phyloP scores from a whole-genome alignment of 2,113 vertebrate genomes.

The Setophaga kirtlandii region DNA sequence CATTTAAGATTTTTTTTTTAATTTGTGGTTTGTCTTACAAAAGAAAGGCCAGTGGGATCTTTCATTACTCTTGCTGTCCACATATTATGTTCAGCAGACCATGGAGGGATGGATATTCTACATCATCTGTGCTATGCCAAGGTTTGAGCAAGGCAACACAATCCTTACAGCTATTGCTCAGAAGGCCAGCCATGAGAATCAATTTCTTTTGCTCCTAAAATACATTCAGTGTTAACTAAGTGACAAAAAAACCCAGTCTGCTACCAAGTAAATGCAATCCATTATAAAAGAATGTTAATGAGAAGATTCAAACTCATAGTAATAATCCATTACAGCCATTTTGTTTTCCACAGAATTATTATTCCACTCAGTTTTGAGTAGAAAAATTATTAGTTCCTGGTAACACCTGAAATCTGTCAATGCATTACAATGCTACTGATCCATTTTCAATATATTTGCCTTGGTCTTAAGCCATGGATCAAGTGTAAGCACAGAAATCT shows the following conservation, averaged over 20 bases:
- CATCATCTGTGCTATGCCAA: conserved; percentile 71
- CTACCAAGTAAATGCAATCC: conserved; percentile 8
- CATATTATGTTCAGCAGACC: conserved; percentile 67
- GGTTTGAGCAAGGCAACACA: conserved; percentile 62
- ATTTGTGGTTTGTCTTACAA: background rate
- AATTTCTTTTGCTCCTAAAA: conserved; percentile 60
- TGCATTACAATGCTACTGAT: background rate
- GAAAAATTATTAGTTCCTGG: background rate
- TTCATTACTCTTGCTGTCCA: conserved; percentile 35
- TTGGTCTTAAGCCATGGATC: background rate
- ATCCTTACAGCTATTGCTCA: conserved; percentile 40
- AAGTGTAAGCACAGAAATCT: background rate
- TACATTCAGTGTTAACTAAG: conserved; percentile 27
- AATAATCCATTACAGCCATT: background rate
- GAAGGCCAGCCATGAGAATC: conserved; percentile 42
- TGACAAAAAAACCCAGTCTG: conserved; percentile 31
- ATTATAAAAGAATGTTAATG: conserved; percentile 5
- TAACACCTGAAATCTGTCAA: background rate
- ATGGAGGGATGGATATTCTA: conserved; percentile 45
- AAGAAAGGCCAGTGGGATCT: background rate
- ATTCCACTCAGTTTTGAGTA: background rate
- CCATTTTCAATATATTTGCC: background rate
- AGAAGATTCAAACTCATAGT: background rate
- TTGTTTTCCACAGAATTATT: background rate
- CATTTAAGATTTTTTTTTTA: background rate